These are phyloP conservation scores for Danio albolineatus DNA, from an alignment of 2,797 vertebrate genomes.

Conservation along the genomic window DNA sequence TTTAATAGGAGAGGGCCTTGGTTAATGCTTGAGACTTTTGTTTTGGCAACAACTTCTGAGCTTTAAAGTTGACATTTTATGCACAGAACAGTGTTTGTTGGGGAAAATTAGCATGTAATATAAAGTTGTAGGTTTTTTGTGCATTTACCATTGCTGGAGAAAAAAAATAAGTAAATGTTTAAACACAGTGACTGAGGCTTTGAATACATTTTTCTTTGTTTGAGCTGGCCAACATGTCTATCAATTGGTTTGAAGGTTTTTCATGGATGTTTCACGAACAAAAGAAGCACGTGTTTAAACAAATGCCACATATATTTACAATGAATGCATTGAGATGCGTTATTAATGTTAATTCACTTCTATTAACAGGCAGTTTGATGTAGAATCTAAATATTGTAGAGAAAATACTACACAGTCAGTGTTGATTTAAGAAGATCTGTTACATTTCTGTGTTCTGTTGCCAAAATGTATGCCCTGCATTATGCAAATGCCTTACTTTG, in stretches of 20 bases:
- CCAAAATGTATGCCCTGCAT: not conserved
- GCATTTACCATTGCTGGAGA: too few relatives aligned
- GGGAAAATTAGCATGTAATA: too few relatives aligned
- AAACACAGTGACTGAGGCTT: too few relatives aligned
- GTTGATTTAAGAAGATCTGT: not conserved
- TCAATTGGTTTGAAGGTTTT: not conserved
- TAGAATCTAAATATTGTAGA: not conserved
- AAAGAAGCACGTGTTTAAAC: not conserved
- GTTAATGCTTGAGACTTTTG: too few relatives aligned
- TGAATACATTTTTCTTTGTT: not conserved
- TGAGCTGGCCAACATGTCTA: not conserved
- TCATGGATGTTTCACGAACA: too few relatives aligned
- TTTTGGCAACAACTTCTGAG: too few relatives aligned
- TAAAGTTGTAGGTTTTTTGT: too few relatives aligned
- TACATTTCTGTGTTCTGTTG: not conserved
- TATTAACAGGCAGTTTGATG: not conserved
- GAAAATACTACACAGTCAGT: not conserved
- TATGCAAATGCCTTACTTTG: slow-evolving; percentile 8
- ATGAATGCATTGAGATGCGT: not conserved
- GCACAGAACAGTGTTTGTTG: too few relatives aligned
- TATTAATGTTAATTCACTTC: not conserved
- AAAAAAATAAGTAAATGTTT: too few relatives aligned
- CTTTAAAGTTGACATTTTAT: not conserved
- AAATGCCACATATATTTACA: not conserved
- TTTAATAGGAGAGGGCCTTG: too few relatives aligned